Conservation (phyloP, 2,888 invertebrate species). For the Lucinisca nassula region DNA sequence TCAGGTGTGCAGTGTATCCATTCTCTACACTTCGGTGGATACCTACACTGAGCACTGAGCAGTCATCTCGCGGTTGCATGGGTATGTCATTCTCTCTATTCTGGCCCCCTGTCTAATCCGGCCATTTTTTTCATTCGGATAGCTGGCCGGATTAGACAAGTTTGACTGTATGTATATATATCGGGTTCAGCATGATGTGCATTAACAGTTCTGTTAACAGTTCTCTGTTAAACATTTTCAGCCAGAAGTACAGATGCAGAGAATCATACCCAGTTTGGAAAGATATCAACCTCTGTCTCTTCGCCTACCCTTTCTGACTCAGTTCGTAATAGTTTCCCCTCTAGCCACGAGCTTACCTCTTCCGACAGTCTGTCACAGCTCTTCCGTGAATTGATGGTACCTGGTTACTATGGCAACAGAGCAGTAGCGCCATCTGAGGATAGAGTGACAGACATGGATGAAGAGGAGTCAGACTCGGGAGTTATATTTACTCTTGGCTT, state of each 20-base stretch:
- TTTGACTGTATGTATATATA: too few species aligned
- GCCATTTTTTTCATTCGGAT: too few species aligned
- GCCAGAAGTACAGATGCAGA: background rate
- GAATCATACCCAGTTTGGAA: background rate
- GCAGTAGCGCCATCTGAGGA: conserved; percentile 16
- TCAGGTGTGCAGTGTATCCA: too few species aligned
- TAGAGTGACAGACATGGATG: background rate
- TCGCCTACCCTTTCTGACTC: conserved; percentile 77
- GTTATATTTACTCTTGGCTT: conserved; percentile 61
- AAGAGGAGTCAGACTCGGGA: conserved; percentile 47
- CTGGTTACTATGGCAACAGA: conserved; percentile 32
- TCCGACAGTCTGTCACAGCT: conserved; percentile 48
- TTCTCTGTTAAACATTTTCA: too few species aligned
- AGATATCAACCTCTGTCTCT: conserved; percentile 64
- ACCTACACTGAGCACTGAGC: too few species aligned
- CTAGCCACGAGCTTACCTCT: background rate
- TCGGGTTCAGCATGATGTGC: too few species aligned
- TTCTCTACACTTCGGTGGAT: too few species aligned
- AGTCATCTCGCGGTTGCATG: too few species aligned
- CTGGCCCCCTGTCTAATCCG: too few species aligned
- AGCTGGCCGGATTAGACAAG: too few species aligned
- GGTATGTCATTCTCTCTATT: too few species aligned
- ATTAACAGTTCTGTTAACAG: too few species aligned
- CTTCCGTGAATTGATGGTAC: conserved; percentile 46
- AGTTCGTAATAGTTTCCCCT: conserved; percentile 65